Evolutionary conservation across 2,797 vertebrate genomes (phyloP), one percentile per base, ranked within the genome.

Genomic region (Tangara arthus): DNA sequence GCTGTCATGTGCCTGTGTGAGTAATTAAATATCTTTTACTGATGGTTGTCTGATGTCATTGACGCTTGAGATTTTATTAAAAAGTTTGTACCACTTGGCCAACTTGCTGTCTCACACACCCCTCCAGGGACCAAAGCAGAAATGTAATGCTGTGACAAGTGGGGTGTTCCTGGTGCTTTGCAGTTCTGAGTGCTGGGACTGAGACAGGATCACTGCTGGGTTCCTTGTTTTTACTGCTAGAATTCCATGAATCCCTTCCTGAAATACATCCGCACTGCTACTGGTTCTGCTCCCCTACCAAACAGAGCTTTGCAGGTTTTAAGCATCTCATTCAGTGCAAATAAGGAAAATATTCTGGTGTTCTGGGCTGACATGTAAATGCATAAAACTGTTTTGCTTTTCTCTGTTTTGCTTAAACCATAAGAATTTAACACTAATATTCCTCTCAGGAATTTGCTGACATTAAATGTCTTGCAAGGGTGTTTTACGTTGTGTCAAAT

Each of bases 111-210:
- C 49, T 52, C 52, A 13, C 22, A 50, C 42, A n/a, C 0, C 26
- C 5, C 18, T 73, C 50, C 5, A 30, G 9, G 39, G 24, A 4
- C 28, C 41, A 50, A 42, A 69, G 50, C 17, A 42, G 68, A 16
- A 30, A 3, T 3, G 13, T 5, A 10, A 6, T 39, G n/a, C 59
- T 6, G 34, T 12, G 32, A 28, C 26, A 11, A 2, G 23, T 0
- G 10, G 8, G 12, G 6, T 37, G 32, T 2, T 39, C 4, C 26
- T 22, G 17, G 42, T 21, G 2, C 18, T 59, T 30, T 9, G 41
- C 22, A 55, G 0, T 13, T 77, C 17, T 44, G 20, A 17, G 8
- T 30, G 9, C 44, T 80, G 63, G 22, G 15, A 6, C 15, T 20
- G 35, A 39, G 15, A 35, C 2, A 3, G 39, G 32, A 61, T 19